Evolutionary conservation across 2,113 vertebrate species (phyloP).

Genomic region (Oryctolagus cuniculus): mOryCun1.1 NC_091453.1:73135001-73135500

Average conservation of each 20-base stretch:
- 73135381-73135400: no score
- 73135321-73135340: neutral
- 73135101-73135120: neutral
- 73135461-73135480: no score
- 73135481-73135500: no score
- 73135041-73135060: neutral
- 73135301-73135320: neutral
- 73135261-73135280: slow-evolving; percentile 18
- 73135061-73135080: neutral
- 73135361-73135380: neutral
- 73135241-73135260: neutral
- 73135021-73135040: neutral
- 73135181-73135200: neutral
- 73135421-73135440: no score
- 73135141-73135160: neutral
- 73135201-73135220: neutral
- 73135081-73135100: neutral
- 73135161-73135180: neutral
- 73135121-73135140: neutral
- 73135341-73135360: neutral
- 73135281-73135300: neutral
- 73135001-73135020: neutral
- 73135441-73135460: no score
- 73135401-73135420: no score
- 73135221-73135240: neutral